Evolutionary conservation across 2,113 vertebrate genomes (phyloP).

Genomic region (Callopanchax toddi): DNA sequence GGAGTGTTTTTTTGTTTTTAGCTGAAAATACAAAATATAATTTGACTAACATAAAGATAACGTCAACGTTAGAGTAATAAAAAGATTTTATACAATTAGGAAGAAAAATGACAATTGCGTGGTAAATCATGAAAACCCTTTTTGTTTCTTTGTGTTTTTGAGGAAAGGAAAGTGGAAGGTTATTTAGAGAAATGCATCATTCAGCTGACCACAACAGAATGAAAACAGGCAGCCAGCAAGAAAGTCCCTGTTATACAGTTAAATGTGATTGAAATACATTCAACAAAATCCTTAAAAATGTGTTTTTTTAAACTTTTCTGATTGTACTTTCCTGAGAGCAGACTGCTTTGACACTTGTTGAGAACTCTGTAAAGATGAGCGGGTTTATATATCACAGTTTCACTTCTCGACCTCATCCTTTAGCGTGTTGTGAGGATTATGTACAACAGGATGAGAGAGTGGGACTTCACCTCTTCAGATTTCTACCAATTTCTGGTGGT

Average conservation of each 20-base stretch:
- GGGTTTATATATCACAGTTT: slow-evolving; percentile 29
- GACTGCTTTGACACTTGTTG: background rate
- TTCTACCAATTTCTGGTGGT: slow-evolving; percentile 22
- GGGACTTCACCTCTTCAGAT: background rate
- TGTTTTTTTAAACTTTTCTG: background rate
- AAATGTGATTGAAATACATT: background rate
- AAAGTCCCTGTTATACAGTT: slow-evolving; percentile 30
- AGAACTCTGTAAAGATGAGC: background rate
- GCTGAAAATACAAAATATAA: no score
- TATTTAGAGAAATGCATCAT: background rate
- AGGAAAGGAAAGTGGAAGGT: slow-evolving; percentile 18
- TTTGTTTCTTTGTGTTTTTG: no score
- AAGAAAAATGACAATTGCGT: no score
- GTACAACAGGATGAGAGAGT: background rate
- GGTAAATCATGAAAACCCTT: no score
- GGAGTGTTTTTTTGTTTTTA: no score
- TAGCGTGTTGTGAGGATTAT: background rate
- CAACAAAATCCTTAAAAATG: background rate
- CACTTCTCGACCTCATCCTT: slow-evolving; percentile 20
- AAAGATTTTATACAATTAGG: no score
- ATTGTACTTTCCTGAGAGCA: background rate
- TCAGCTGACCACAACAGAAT: slow-evolving; percentile 10
- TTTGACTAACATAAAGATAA: no score
- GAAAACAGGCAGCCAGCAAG: background rate
- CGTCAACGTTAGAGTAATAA: no score